phyloP scores from a whole-genome alignment of 1,140 invertebrate species.

The Musca vetustissima region DNA sequence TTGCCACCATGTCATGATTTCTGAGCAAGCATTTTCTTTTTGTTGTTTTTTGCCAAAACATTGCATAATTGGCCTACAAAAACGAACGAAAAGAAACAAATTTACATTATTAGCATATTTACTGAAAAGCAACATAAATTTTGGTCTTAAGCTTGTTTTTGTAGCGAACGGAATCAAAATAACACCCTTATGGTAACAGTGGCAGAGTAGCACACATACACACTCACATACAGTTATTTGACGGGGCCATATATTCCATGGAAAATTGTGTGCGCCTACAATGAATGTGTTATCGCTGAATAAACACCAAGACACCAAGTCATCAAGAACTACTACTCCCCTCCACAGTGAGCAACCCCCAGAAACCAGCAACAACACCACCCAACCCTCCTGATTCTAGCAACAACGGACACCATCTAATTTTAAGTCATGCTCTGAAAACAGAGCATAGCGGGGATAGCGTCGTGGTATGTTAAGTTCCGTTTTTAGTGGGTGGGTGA shows the following conservation, averaged over 20 bases:
- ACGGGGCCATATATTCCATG: not conserved
- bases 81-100: not conserved
- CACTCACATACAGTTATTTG: no score
- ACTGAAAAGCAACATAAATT: conserved; percentile 11
- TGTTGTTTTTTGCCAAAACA: not conserved
- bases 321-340: no score
- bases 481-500: not conserved
- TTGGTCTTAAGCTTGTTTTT: not conserved
- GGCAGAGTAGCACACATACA: no score
- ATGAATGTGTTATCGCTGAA: not conserved
- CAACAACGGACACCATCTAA: no score
- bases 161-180: no score
- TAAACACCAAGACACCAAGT: no score
- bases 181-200: no score
- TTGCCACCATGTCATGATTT: no score
- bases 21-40: no score
- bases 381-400: no score
- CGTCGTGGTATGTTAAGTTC: not conserved
- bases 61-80: conserved; percentile 13
- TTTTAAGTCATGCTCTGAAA: not conserved
- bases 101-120: conserved; percentile 20
- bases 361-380: no score
- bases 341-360: no score
- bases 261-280: conserved; percentile 9
- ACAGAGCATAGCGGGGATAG: not conserved